Base-by-base conservation (phyloP, 2,113 vertebrate species). In the Cyphomyrus plagiostoma region DNA sequence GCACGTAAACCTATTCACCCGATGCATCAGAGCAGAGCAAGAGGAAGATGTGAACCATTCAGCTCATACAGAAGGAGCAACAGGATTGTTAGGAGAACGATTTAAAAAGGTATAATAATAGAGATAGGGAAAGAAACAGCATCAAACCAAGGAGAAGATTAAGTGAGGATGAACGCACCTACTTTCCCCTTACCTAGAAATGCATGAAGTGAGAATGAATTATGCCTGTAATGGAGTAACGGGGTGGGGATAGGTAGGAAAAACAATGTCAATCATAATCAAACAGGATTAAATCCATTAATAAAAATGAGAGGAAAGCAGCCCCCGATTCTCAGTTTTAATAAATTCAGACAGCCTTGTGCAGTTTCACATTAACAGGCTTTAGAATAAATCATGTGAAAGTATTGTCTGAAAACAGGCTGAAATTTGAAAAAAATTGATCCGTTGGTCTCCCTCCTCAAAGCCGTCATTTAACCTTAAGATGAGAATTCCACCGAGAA, bases 161-260 rank as follows among this genome's bases (percentile, higher is more conserved):
- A 86, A 90, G 90, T 46, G 26, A 89, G 90, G 90, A 21, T 77
- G 70, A n/a, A 56, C 21, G 88, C 88, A 91, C 92, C 91, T 94
- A 90, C 93, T 94, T 96, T 96, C 95, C 95, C 97, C 98, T 98
- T 99, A 99, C 98, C 98, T 99, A 99, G 94, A 96, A 98, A 97
- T 95, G 97, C 95, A 98, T 97, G 97, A 96, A 95, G 96, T 97
- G 96, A 97, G 96, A 98, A 98, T 97, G 97, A 97, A 96, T 97
- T 98, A 99, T 95, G 98, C 98, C 98, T 99, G 97, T 90, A 97
- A 97, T 93, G 95, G 91, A 95, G 94, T 95, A 94, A 93, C 93
- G 92, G 87, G 92, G 88, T 88, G 66, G 90, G 89, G 92, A 92
- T 92, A 97, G 95, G 93, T 95, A 91, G 90, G 89, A 94, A 93